Evolutionary conservation across 2,113 vertebrate genomes (phyloP).

Genomic region (Sclerurus mexicanus): DNA sequence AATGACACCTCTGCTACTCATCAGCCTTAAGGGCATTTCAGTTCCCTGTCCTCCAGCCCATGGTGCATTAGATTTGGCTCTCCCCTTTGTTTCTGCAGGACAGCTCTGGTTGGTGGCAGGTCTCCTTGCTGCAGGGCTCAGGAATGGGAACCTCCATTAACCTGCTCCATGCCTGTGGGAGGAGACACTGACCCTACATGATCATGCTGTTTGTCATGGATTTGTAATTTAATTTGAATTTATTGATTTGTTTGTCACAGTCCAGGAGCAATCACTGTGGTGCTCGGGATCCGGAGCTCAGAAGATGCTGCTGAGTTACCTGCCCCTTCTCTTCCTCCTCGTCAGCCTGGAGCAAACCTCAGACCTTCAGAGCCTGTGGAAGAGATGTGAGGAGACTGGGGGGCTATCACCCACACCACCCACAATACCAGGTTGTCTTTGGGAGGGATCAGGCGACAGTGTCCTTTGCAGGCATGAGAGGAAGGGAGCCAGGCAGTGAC

Average conservation of each 20-base stretch:
- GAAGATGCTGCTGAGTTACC: neutral
- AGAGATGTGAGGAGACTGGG: neutral
- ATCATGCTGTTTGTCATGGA: neutral
- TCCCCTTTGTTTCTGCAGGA: neutral
- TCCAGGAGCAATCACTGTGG: accelerated
- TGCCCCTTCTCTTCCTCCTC: neutral
- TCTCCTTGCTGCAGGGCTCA: neutral
- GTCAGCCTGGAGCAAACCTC: neutral
- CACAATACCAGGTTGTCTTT: neutral
- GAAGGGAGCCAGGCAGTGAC: neutral
- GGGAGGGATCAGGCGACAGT: neutral
- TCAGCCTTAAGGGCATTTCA: neutral
- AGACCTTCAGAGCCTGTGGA: no score
- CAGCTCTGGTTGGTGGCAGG: accelerated
- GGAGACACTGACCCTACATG: neutral
- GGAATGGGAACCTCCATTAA: neutral
- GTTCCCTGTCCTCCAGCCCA: neutral
- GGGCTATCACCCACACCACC: neutral
- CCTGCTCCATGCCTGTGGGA: neutral
- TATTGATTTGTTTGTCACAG: neutral
- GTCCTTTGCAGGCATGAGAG: neutral
- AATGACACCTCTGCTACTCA: neutral
- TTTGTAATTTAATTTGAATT: neutral
- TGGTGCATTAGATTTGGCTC: neutral
- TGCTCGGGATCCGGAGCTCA: accelerated